A percentile compares a stretch with the other conserved stretches of the same genome.
Conservation (phyloP, 2,797 vertebrate species). For the Hippopotamyrus pictus region DNA sequence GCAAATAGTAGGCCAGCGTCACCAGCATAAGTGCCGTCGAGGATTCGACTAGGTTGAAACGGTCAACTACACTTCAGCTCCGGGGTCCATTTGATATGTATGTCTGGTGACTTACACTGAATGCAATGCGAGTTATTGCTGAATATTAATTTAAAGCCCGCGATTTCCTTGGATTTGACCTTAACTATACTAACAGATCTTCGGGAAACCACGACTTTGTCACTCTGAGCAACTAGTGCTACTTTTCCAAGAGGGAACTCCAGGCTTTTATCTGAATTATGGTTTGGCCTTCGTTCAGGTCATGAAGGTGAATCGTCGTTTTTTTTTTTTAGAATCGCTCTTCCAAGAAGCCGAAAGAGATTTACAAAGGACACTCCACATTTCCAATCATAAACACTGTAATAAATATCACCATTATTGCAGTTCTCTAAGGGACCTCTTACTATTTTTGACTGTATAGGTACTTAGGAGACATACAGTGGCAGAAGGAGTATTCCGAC, state of each 20-base stretch:
- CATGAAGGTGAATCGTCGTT: conserved; percentile 2
- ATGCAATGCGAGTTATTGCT: background rate
- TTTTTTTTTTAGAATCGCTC: conserved; percentile 14
- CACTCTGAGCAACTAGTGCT: background rate
- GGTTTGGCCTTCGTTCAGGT: background rate
- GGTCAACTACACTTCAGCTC: background rate
- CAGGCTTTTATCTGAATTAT: conserved; percentile 4
- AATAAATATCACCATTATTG: conserved; percentile 43
- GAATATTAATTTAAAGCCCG: background rate
- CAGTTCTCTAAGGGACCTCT: conserved; percentile 28
- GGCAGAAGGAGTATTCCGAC: background rate
- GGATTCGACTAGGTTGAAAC: background rate
- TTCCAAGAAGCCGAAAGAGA: conserved; percentile 25
- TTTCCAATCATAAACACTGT: conserved; percentile 27
- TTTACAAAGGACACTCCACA: conserved; percentile 30
- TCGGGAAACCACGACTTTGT: background rate
- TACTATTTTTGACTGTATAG: conserved; percentile 13
- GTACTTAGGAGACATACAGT: conserved; percentile 27
- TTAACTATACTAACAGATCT: background rate
- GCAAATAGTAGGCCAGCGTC: background rate
- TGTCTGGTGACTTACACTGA: background rate
- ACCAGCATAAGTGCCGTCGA: background rate
- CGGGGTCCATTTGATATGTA: background rate
- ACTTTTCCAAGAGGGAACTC: background rate
- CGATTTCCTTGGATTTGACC: background rate